Base-by-base conservation (phyloP, 2,888 invertebrate species). In the Diarsia brunnea region DNA sequence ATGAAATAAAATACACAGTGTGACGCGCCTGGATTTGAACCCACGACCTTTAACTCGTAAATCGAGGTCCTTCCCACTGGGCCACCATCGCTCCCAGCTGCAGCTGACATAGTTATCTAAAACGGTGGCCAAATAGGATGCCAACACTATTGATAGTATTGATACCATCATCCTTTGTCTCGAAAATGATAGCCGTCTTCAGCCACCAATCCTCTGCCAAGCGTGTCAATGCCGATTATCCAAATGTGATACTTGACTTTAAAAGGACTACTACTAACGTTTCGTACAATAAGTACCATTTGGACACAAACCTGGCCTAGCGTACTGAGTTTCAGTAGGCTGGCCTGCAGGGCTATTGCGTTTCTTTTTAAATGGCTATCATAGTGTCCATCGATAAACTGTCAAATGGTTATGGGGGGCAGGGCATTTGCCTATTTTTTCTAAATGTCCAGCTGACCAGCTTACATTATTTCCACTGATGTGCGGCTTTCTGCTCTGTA, bases 191-290 rank as follows among this genome's bases (percentile, higher is more conserved):
- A 16, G 43, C 53, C 38, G 68, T 61, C 10, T n/a, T 24, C 14
- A 10, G 19, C 7, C 3, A 45, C 7, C 31, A 14, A 45, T 47
- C 21, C 12, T 53, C 49, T 64, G 80, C 77, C 73, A 78, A 73
- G 11, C 19, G 14, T 58, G 45, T 51, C 64, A 80, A 74, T 66
- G 74, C 19, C 27, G 24, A 12, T 51, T 53, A 31, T 14, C 8
- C 38, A 60, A 49, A 11, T 31, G 47, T 43, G 51, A 4, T 38
- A 38, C 45, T 24, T 8, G 3, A 31, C 8, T 16, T 38, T 8
- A 45, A 45, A n/a, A 58, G 31, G 14, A 12, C 19, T 38, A 38
- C 38, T 38, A 38, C 38, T 0, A 47, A 14, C 45, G 45, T 58
- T 19, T 58, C 27, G 27, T 58, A 58, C 8, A 16, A 27, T 16